Evolutionary conservation across 2,888 invertebrate genomes (phyloP), one percentile per base, ranked within the genome.

Genomic region (Cephus pygmeus): DNA sequence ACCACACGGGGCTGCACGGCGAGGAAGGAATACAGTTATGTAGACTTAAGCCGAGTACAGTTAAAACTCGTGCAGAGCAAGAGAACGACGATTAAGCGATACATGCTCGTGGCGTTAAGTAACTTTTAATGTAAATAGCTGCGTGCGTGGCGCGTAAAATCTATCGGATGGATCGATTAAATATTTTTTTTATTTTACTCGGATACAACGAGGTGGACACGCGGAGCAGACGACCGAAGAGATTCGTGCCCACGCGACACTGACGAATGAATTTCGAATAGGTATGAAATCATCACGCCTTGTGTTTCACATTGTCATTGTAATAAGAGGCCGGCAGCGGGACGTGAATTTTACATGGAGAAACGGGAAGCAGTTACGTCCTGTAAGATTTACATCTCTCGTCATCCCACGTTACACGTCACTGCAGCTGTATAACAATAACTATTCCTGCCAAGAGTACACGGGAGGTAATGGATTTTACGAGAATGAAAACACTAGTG

Each of bases 1-100:
- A 79, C 81, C 77, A 76, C 56, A 56, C 78, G 79, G 69, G 80
- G 81, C 81, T 85, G 85, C 84, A 86, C 84, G 83, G 84, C 80
- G 79, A 85, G 85, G 81, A 80, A 81, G 80, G 85, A 84, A 83
- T 84, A 84, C 83, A 82, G 56, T 56, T 56, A 56, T 56, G 71
- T 33, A 71, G 34, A 34, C 12, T 33, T 23, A 81, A 82, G 80
- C 79, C 79, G 83, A 78, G 77, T 81, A 81, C 82, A 81, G 83
- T 82, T 82, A 79, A 84, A 84, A 82, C 81, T 83, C 83, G 84
- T 82, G 83, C 83, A 79, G 36, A 31, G 11, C 74, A 75, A 76
- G 74, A 78, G 75, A 71, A 76, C 73, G 69, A 81, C 33, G 76
- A 75, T 79, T 79, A 81, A 84, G 77, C 69, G 77, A 76, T 78